Evolutionary conservation across 2,888 invertebrate genomes (phyloP), one percentile per base, ranked within the genome.

Genomic region (Lasioglossum pauxillum): DNA sequence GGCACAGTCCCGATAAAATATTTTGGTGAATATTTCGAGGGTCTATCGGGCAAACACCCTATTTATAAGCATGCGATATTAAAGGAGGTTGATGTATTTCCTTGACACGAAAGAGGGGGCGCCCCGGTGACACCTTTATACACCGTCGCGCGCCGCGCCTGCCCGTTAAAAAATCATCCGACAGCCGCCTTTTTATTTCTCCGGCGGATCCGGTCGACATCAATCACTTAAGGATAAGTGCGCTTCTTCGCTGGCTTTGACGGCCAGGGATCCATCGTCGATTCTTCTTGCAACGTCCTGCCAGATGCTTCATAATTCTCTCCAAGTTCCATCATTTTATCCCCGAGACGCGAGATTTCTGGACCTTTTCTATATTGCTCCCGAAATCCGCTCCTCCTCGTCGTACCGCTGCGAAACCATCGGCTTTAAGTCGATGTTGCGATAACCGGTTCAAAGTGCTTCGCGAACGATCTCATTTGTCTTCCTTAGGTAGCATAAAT

Each of bases 201-300:
- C 67, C 46, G 72, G 27, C 53, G 80, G 81, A 82, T 67, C 69
- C 87, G 78, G 76, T 46, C 83, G 82, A 89, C 90, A 91, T 90
- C 91, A 88, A 90, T 90, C 90, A 90, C 90, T 91, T 90, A 88
- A 87, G 86, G 86, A 87, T 85, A 89, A 91, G 91, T 90, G 84
- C 90, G 88, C 87, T 89, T 88, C 83, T 75, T 89, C 75, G 83
- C 78, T 90, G 90, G 88, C 86, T 87, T 88, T 90, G 90, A 92
- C 90, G 86, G 82, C 60, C 82, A 16, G 85, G 89, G 87, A 87
- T 87, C 83, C 78, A 86, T 87, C 90, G 84, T 88, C 88, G 88
- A 90, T 88, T 91, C 88, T 88, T 90, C 87, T 89, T 88, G 78
- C 86, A 75, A 31, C 83, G 78, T 82, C 89, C 81, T 85, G 46